Conservation (phyloP, 2,113 vertebrate genomes). For the Agapornis roseicollis region DNA sequence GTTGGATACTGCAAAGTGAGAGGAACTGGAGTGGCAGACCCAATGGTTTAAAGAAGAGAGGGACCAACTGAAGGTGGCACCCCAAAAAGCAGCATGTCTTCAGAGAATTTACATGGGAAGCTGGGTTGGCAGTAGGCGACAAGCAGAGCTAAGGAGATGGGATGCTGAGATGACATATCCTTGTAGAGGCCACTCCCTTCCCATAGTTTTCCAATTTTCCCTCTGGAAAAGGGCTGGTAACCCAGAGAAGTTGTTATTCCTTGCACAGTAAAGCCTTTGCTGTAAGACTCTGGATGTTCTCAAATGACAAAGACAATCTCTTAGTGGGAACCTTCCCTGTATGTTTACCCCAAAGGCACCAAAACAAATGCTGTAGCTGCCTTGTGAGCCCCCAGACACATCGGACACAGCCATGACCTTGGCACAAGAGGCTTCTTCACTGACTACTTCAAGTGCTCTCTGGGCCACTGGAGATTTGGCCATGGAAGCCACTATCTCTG, state of each 20-base stretch:
- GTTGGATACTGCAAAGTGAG: not conserved
- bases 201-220: not conserved
- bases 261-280: not conserved
- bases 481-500: not conserved
- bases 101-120: not conserved
- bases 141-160: not conserved
- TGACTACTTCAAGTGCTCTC: not conserved
- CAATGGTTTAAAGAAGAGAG: not conserved
- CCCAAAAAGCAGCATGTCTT: not conserved
- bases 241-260: not conserved
- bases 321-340: not conserved
- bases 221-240: not conserved
- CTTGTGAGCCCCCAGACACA: not conserved
- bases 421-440: not conserved
- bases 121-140: not conserved
- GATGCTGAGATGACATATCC: not conserved
- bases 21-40: not conserved
- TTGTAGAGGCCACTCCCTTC: not conserved
- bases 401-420: not conserved
- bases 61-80: not conserved
- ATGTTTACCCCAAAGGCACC: not conserved
- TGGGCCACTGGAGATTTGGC: not conserved
- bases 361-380: not conserved
- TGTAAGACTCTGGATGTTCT: not conserved
- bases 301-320: not conserved